Base-by-base conservation (phyloP, 2,797 vertebrate genomes). In the Phrynocephalus forsythii region DNA sequence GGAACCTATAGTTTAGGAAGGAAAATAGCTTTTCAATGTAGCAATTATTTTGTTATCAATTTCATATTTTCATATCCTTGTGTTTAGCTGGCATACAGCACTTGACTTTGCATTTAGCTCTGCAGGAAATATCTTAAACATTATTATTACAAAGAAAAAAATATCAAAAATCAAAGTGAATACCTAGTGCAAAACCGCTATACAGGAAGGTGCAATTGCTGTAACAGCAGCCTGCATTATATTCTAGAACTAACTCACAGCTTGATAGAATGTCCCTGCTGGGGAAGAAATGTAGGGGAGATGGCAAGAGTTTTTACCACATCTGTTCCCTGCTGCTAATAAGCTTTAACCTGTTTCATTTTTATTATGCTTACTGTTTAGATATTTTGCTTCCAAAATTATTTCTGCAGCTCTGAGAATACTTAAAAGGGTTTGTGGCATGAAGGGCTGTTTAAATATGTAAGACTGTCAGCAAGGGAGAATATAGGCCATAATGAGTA, bases 221-320 rank as follows among this genome's bases (percentile, higher is more conserved):
- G 96, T 94, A 93, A 92, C 93, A 95, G 95, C 95, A 95, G 94
- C 93, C 91, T 90, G 92, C 92, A 91, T 95, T 95, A 95, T 94
- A 93, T 91, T 93, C 85, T 89, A 89, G 95, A 97, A 96, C 96
- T 94, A 94, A 93, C 85, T 96, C 97, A 92, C 96, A 96, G 96
- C 97, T 96, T 96, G 97, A 97, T 95, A 97, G 96, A 97, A 97
- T 93, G 95, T 89, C 95, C 98, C 98, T 94, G 97, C 98, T 98
- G 98, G 93, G 98, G 97, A 97, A 98, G 98, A 98, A 99, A 98
- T 98, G 98, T 97, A 97, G 97, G 96, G 97, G 97, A 99, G 98
- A 98, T 97, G 97, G 97, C 97, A 97, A 88, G 97, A 97, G 97
- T 97, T 97, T 97, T 96, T 96, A 95, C 95, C 97, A 96, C 97